These are phyloP conservation scores for Plutomurus gul DNA, from an alignment of 1,140 invertebrate genomes.

Conservation along the genomic window DNA sequence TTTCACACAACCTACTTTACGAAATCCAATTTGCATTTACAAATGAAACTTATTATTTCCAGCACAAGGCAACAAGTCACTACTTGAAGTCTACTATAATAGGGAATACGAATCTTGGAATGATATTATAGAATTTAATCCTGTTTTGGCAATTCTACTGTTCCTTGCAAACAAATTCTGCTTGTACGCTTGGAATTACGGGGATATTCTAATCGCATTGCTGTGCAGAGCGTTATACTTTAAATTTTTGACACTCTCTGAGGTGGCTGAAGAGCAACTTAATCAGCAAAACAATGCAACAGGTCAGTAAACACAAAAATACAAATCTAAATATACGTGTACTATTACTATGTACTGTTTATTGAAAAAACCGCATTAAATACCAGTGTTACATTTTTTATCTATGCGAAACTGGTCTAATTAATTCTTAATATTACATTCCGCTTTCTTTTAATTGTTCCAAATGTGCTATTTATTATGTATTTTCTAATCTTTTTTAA, in stretches of 20 bases:
- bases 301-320: too few relatives aligned
- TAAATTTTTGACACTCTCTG: constrained; percentile 24
- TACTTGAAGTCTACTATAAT: not conserved
- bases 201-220: constrained; percentile 35
- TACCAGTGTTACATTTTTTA: too few relatives aligned
- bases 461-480: not conserved
- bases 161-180: constrained; percentile 17
- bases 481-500: not conserved
- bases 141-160: not conserved
- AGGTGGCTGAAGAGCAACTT: not conserved
- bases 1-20: too few relatives aligned
- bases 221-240: constrained; percentile 33
- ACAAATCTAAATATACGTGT: too few relatives aligned
- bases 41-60: too few relatives aligned
- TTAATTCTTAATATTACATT: too few relatives aligned
- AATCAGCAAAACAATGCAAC: not conserved
- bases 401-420: too few relatives aligned
- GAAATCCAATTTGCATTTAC: too few relatives aligned
- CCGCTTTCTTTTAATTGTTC: not conserved
- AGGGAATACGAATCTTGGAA: not conserved
- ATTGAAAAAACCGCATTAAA: too few relatives aligned
- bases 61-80: not conserved
- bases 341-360: too few relatives aligned
- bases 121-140: not conserved
- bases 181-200: constrained; percentile 39